A percentile compares a stretch with the other conserved stretches of the same genome.
phyloP scores from a whole-genome alignment of 1,140 invertebrate genomes.

The Penaeus indicus region DNA sequence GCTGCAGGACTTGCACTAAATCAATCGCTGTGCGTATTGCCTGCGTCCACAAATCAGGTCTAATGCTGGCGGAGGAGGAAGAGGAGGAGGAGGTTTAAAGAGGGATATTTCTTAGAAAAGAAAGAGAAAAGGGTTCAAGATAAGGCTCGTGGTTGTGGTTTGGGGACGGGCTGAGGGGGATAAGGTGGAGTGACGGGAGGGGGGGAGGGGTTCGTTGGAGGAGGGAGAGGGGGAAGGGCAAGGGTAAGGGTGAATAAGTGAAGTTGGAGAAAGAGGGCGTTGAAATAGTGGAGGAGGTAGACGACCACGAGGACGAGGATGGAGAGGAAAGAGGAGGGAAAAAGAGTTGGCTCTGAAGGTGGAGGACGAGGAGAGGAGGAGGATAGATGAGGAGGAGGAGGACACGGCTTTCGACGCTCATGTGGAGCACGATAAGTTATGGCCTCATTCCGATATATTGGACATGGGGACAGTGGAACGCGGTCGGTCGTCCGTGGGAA shows the following conservation, averaged over 20 bases:
- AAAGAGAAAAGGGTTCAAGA: no score
- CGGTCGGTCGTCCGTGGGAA: no score
- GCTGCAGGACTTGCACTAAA: no score
- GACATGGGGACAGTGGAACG: not conserved
- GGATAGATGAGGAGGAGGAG: not conserved
- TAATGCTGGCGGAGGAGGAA: no score
- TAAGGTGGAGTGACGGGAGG: not conserved
- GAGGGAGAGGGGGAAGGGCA: not conserved
- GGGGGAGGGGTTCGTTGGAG: not conserved
- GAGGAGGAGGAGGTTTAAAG: no score
- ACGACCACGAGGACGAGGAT: not conserved
- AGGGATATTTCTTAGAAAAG: no score
- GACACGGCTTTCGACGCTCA: not conserved
- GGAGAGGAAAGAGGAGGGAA: not conserved
- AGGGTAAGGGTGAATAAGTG: not conserved
- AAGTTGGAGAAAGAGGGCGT: not conserved
- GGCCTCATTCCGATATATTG: conserved; percentile 38
- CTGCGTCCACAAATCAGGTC: no score
- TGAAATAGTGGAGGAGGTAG: not conserved
- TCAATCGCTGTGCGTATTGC: no score
- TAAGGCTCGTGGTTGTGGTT: no score
- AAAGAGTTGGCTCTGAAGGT: not conserved
- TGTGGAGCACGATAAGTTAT: conserved; percentile 4
- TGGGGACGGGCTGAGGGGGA: not conserved
- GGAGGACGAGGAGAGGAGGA: not conserved